Percentiles rank a stretch among this genome's conserved stretches.
phyloP scores from a whole-genome alignment of 2,113 vertebrate species.

The Eulacestoma nigropectus region DNA sequence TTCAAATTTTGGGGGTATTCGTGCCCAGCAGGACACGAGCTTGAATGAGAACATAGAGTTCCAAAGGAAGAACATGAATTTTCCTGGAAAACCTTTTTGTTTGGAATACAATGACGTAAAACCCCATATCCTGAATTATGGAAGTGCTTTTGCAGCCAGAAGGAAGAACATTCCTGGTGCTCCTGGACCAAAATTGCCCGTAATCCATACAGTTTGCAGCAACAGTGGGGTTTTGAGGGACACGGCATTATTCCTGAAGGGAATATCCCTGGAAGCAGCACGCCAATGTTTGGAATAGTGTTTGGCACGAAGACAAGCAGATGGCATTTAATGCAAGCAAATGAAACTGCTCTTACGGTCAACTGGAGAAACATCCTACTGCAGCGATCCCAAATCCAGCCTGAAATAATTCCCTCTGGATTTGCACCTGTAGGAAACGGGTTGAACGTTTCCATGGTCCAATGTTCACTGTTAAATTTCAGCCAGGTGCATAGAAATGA shows the following conservation, averaged over 20 bases:
- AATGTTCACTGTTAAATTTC: neutral
- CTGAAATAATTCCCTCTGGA: neutral
- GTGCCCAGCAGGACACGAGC: neutral
- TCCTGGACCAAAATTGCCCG: neutral
- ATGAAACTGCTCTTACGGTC: neutral
- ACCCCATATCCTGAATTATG: neutral
- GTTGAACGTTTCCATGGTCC: fast-evolving
- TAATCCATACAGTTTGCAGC: neutral
- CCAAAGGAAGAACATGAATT: neutral
- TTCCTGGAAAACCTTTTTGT: neutral
- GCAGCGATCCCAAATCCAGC: neutral
- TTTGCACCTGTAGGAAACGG: neutral
- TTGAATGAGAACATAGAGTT: neutral
- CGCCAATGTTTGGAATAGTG: neutral
- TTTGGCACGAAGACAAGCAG: neutral
- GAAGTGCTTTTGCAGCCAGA: neutral
- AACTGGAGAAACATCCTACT: neutral
- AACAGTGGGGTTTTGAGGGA: neutral
- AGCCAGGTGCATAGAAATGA: neutral
- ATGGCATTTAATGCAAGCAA: neutral
- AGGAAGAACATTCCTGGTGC: neutral
- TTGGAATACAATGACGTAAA: neutral
- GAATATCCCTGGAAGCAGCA: neutral
- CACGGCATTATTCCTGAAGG: neutral
- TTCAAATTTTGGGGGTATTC: neutral